Conservation (phyloP, 1,140 invertebrate species). For the Zelostemma sp. region DNA sequence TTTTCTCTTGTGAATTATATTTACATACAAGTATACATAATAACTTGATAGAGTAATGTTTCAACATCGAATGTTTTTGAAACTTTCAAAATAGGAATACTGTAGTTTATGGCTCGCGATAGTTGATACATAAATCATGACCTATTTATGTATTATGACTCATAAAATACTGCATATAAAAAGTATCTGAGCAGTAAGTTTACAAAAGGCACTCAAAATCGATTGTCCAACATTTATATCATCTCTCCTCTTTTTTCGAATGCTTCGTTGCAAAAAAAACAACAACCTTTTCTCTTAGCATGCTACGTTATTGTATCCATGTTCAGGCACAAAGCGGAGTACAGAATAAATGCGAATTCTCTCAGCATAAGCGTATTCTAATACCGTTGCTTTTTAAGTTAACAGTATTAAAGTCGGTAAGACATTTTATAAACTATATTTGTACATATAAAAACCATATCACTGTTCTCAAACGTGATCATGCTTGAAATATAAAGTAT, state of each 20-base stretch:
- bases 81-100: not conserved
- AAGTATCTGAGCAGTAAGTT: not conserved
- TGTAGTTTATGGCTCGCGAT: slow-evolving; percentile 1
- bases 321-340: not conserved
- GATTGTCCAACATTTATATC: not conserved
- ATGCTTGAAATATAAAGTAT: not conserved
- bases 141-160: slow-evolving; percentile 1
- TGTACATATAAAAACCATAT: slow-evolving; percentile 8
- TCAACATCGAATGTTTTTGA: not conserved
- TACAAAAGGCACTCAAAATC: not conserved
- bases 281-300: not conserved
- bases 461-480: not conserved
- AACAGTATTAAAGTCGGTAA: not conserved
- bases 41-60: too few relatives aligned
- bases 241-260: not conserved
- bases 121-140: not conserved
- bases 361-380: not conserved
- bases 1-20: too few relatives aligned
- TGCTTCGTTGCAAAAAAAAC: slow-evolving; percentile 3
- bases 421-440: not conserved
- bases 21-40: too few relatives aligned
- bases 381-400: not conserved
- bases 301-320: not conserved
- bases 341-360: not conserved
- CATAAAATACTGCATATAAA: not conserved